These are phyloP conservation scores for Antennarius maculatus DNA, from an alignment of 2,797 vertebrate species.

Conservation along the genomic window DNA sequence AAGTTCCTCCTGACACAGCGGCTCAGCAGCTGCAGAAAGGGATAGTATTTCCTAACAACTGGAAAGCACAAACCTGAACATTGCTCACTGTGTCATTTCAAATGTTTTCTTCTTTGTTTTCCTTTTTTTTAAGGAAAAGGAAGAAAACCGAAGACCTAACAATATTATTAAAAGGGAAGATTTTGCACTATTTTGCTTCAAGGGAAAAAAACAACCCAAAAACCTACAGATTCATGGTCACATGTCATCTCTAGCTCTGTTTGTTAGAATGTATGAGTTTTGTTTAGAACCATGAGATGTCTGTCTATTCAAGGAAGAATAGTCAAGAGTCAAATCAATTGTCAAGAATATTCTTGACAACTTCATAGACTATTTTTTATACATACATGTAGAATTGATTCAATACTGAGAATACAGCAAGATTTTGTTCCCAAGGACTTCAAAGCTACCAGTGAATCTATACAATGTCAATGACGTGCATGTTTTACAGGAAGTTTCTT, in stretches of 20 bases:
- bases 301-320: constrained; percentile 1
- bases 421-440: constrained; percentile 2
- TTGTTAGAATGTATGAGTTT: constrained; percentile 36
- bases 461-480: neutral
- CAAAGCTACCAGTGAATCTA: neutral
- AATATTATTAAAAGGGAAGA: constrained; percentile 24
- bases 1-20: constrained; percentile 61
- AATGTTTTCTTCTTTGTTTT: constrained; percentile 5
- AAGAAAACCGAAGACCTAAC: neutral
- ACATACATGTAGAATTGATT: constrained; percentile 1
- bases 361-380: constrained; percentile 6
- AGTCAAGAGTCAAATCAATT: neutral
- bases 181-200: constrained; percentile 55
- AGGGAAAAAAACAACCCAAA: constrained; percentile 42
- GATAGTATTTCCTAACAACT: constrained; percentile 78
- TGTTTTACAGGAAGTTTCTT: constrained; percentile 7
- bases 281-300: constrained; percentile 14
- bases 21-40: constrained; percentile 75
- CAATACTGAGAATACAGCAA: constrained; percentile 4
- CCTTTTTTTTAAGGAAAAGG: neutral
- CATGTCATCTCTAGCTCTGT: constrained; percentile 52
- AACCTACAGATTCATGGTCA: constrained; percentile 54
- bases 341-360: constrained; percentile 12
- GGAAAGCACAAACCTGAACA: constrained; percentile 47
- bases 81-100: constrained; percentile 38